Percentiles rank a stretch among this genome's conserved stretches.
phyloP scores from a whole-genome alignment of 2,113 vertebrate species.

The Pomatorhinus ruficollis region DNA sequence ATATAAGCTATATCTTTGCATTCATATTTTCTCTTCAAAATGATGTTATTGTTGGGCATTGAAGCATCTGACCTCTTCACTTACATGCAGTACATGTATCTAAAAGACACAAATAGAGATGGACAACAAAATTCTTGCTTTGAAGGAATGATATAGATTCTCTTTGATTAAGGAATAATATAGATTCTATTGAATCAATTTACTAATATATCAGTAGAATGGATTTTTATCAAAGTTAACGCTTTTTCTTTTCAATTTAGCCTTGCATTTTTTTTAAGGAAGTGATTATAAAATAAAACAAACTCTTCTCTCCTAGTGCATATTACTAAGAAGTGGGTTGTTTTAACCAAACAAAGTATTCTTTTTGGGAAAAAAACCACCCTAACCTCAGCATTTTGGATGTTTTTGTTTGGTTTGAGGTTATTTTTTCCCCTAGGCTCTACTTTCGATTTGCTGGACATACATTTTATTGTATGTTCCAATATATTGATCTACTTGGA shows the following conservation, averaged over 20 bases:
- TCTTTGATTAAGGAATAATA: no score
- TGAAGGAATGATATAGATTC: not conserved
- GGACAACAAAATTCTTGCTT: not conserved
- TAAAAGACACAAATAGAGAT: not conserved
- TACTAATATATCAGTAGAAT: not conserved
- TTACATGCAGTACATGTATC: not conserved
- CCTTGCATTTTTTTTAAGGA: not conserved
- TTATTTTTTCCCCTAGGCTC: not conserved
- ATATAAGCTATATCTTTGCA: not conserved
- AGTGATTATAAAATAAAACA: not conserved
- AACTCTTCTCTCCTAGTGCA: not conserved
- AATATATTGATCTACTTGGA: not conserved
- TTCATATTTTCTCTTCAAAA: not conserved
- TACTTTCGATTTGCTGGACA: not conserved
- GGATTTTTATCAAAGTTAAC: not conserved
- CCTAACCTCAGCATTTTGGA: not conserved
- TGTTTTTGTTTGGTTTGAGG: not conserved
- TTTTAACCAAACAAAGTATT: not conserved
- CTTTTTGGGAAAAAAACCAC: accelerated
- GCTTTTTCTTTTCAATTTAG: not conserved
- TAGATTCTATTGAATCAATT: not conserved
- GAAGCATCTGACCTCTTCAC: not conserved
- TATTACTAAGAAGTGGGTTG: not conserved
- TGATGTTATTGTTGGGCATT: not conserved
- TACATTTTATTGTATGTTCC: not conserved